These are phyloP conservation scores for Leucoraja erinaceus DNA, from an alignment of 2,113 vertebrate species.

Conservation along the genomic window DNA sequence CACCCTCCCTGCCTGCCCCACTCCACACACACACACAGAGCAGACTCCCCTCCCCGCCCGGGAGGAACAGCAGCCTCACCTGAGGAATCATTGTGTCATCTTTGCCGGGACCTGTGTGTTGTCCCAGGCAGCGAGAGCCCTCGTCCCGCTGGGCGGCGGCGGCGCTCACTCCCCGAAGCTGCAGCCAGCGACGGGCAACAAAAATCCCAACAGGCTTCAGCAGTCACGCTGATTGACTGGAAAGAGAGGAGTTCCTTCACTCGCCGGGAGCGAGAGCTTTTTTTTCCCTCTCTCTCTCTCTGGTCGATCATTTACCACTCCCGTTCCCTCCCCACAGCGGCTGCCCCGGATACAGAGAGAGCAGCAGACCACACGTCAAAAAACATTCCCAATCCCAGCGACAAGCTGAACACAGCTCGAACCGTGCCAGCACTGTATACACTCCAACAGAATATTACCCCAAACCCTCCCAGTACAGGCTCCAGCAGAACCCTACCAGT, in stretches of 20 bases:
- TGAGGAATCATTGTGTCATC: neutral
- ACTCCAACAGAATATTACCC: neutral
- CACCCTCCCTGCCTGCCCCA: too few species aligned
- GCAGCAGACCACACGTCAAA: neutral
- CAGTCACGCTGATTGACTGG: neutral
- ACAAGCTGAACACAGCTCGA: neutral
- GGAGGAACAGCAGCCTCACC: neutral
- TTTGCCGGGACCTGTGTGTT: neutral
- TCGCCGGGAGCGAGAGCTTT: neutral
- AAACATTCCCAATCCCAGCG: neutral
- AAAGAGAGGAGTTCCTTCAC: neutral
- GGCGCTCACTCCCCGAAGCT: neutral
- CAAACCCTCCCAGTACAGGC: neutral
- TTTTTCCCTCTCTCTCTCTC: neutral
- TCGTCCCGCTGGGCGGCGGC: neutral
- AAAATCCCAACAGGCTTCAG: neutral
- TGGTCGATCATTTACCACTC: neutral
- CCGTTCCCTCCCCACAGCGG: neutral
- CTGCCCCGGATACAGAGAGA: too few species aligned
- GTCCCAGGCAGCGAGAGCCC: too few species aligned
- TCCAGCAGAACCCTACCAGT: neutral
- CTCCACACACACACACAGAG: too few species aligned
- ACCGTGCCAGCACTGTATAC: neutral
- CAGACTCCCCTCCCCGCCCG: too few species aligned
- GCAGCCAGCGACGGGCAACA: neutral